Percentiles rank a stretch among this genome's conserved stretches.
phyloP scores from a whole-genome alignment of 2,888 invertebrate genomes.

The Lasius fuliginosus region DNA sequence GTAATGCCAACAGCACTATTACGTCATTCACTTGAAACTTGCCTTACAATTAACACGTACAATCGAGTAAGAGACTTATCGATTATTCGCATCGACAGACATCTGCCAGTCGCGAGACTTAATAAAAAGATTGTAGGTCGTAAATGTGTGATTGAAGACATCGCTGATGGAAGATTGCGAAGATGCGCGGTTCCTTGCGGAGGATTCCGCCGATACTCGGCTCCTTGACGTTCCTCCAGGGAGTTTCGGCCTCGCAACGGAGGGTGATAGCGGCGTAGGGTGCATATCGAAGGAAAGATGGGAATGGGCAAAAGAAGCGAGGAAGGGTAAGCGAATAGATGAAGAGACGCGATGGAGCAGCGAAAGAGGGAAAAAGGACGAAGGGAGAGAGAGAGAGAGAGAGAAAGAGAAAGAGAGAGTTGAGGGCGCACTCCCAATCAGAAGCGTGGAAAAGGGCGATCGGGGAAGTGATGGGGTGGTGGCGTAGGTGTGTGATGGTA shows the following conservation, averaged over 20 bases:
- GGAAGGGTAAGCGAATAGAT: conserved; percentile 60
- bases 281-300: conserved; percentile 78
- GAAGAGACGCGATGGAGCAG: conserved; percentile 62
- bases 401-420: conserved; percentile 25
- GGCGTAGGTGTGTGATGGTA: conserved; percentile 67
- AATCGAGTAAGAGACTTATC: conserved; percentile 25
- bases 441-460: conserved; percentile 64
- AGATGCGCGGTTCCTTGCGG: conserved; percentile 70
- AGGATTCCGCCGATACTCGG: conserved; percentile 75
- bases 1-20: not conserved
- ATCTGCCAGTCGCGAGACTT: conserved; percentile 30
- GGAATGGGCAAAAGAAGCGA: conserved; percentile 66
- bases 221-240: conserved; percentile 77
- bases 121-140: conserved; percentile 46
- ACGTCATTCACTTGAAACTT: conserved; percentile 25
- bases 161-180: conserved; percentile 43
- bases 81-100: conserved; percentile 27
- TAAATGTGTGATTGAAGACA: conserved; percentile 43
- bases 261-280: conserved; percentile 77
- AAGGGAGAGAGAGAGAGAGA: conserved; percentile 30
- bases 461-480: conserved; percentile 64
- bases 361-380: conserved; percentile 30
- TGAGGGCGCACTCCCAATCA: conserved; percentile 54
- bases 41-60: conserved; percentile 20
- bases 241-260: conserved; percentile 74